Evolutionary conservation across 2,797 vertebrate species (phyloP).

Genomic region (Neosilurus hyrtlii): DNA sequence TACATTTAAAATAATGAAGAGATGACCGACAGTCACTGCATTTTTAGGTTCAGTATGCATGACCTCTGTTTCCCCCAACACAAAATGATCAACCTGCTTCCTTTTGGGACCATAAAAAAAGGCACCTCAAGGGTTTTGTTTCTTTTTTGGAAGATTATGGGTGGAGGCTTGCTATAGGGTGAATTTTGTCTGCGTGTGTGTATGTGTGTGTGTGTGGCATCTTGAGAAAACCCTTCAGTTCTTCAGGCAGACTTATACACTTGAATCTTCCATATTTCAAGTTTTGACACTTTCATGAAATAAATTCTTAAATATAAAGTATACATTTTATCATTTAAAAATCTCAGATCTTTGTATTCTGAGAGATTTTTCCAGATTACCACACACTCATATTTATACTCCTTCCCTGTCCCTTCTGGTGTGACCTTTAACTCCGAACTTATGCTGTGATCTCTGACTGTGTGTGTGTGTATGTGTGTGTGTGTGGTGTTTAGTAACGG

Average conservation of each 20-base stretch:
- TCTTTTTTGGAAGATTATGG: neutral
- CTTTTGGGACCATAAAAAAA: neutral
- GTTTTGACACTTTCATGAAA: neutral
- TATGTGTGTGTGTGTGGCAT: neutral
- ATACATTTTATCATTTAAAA: too few relatives aligned
- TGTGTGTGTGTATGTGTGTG: slow-evolving; percentile 6
- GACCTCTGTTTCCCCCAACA: neutral
- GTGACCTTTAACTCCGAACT: slow-evolving; percentile 21
- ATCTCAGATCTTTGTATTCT: neutral
- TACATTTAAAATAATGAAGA: neutral
- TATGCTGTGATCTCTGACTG: neutral
- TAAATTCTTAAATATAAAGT: neutral
- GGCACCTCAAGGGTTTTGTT: neutral
- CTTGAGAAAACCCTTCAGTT: neutral
- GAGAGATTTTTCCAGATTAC: neutral
- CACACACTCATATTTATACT: neutral
- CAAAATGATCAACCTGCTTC: neutral
- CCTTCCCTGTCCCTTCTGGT: slow-evolving; percentile 18
- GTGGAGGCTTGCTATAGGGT: neutral
- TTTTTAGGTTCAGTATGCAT: neutral
- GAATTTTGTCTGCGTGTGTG: neutral
- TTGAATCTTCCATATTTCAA: neutral
- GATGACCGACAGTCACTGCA: neutral
- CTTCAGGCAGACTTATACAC: neutral
- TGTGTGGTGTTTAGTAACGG: slow-evolving; percentile 79